A percentile compares a stretch with the other conserved stretches of the same genome.
phyloP scores from a whole-genome alignment of 2,113 vertebrate genomes.

The Daboia siamensis region DNA sequence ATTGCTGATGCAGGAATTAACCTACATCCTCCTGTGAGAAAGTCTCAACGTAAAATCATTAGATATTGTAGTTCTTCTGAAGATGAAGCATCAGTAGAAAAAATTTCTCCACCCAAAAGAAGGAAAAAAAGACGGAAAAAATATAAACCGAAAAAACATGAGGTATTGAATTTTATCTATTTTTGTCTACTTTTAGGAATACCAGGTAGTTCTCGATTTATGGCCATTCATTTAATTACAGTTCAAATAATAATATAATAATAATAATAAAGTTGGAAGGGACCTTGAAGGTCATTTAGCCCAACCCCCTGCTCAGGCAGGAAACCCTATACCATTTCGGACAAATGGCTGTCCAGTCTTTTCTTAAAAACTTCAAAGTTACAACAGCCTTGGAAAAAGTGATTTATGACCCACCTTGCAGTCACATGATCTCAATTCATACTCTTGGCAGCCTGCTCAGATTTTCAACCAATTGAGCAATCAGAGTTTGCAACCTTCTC shows the following conservation, averaged over 20 bases:
- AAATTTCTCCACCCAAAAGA: slow-evolving; percentile 72
- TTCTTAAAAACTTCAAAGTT: neutral
- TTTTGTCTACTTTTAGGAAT: neutral
- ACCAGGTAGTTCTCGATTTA: neutral
- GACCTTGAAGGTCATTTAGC: no score
- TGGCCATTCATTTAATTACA: neutral
- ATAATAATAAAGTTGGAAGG: no score
- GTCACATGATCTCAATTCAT: neutral
- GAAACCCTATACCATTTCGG: no score
- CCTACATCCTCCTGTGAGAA: slow-evolving; percentile 80
- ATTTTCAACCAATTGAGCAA: neutral
- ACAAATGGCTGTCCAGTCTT: no score
- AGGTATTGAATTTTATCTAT: slow-evolving; percentile 41
- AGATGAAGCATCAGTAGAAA: slow-evolving; percentile 79
- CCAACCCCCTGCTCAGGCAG: no score
- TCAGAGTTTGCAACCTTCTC: neutral
- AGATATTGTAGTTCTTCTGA: slow-evolving; percentile 84
- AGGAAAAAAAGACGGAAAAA: slow-evolving; percentile 69
- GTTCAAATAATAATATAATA: neutral
- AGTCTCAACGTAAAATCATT: slow-evolving; percentile 72
- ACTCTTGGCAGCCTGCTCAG: neutral
- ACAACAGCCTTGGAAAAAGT: neutral
- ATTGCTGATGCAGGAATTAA: slow-evolving; percentile 90
- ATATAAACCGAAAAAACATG: slow-evolving; percentile 64
- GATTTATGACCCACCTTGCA: neutral